Evolutionary conservation across 2,888 invertebrate genomes (phyloP).

Genomic region (Caenorhabditis macrosperma): DNA sequence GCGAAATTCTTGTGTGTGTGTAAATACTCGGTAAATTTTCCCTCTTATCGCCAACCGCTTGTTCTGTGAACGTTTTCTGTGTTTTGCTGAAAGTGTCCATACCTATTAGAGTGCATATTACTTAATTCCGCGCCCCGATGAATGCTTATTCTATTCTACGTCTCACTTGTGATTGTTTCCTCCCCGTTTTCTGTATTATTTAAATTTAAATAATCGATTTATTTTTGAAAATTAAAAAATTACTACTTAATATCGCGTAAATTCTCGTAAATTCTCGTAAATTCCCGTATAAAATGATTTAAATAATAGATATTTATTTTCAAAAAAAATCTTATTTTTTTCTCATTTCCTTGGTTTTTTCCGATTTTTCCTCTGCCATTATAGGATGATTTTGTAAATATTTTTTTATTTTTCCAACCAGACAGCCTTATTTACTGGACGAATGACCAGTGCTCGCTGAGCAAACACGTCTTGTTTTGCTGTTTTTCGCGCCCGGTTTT

Average conservation of each 20-base stretch:
- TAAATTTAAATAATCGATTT: too few species aligned
- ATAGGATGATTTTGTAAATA: not conserved
- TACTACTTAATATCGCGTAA: too few species aligned
- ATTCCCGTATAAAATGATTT: not conserved
- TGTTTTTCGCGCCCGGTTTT: not conserved
- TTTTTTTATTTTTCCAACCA: not conserved
- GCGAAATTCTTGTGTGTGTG: not conserved
- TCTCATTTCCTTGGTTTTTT: not conserved
- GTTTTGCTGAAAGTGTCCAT: not conserved
- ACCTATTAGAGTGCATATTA: slow-evolving; percentile 3
- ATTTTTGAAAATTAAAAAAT: too few species aligned
- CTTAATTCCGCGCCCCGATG: not conserved
- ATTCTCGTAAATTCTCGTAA: too few species aligned
- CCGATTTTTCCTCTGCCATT: not conserved
- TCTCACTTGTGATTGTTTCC: slow-evolving; percentile 10
- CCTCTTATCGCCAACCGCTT: not conserved
- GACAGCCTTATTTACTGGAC: too few species aligned
- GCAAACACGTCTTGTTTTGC: too few species aligned
- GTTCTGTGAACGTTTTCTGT: slow-evolving; percentile 18
- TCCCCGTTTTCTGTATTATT: not conserved
- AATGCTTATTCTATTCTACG: not conserved
- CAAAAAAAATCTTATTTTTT: not conserved
- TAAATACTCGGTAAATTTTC: not conserved
- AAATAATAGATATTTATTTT: too few species aligned
- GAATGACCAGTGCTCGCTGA: too few species aligned